Evolutionary conservation across 2,113 vertebrate species (phyloP), one percentile per base, ranked within the genome.

Genomic region (Mesitornis unicolor): DNA sequence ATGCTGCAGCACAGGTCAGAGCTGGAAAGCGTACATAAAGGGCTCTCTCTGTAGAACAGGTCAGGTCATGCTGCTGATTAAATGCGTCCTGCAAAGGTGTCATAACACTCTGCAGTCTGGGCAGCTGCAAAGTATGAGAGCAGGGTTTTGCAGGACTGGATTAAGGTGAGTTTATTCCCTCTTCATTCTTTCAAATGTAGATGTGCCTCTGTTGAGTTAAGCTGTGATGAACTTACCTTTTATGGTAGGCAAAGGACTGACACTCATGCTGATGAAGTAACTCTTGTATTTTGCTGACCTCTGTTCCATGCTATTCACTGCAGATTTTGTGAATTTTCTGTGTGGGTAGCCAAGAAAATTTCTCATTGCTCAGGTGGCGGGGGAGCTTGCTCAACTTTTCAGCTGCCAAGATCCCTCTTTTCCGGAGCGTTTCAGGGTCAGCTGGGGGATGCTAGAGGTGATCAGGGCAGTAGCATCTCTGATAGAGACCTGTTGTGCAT

Each of bases 11-110:
- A n/a, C 85, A 48, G 82, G 29, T 29, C 88, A 71, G 75, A 64
- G 67, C 82, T 90, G 92, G 50, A 16, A 51, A 40, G 68, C 6
- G 71, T 20, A 42, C 95, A 48, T 25, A 15, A 36, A 92, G 76
- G 93, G 90, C 56, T 90, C 69, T 93, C 87, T 81, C 87, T 61
- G 83, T 18, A 78, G 47, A 57, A 31, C 93, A 92, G 85, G 68
- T 53, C 96, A 78, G 85, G 88, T 84, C 85, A 33, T n/a, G 68
- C 79, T 38, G 40, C 83, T 90, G 83, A 74, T 92, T 31, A 75
- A 93, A 90, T 6, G 2, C 0, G 3, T 48, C 93, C 90, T 90
- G 71, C 86, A 33, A 65, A 92, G 60, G 56, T 92, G 92, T 71
- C 79, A 33, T 36, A 86, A 78, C 8, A 3, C 60, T 51, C 86